Conservation (phyloP, 2,888 invertebrate species). For the Ptychoptera albimana region DNA sequence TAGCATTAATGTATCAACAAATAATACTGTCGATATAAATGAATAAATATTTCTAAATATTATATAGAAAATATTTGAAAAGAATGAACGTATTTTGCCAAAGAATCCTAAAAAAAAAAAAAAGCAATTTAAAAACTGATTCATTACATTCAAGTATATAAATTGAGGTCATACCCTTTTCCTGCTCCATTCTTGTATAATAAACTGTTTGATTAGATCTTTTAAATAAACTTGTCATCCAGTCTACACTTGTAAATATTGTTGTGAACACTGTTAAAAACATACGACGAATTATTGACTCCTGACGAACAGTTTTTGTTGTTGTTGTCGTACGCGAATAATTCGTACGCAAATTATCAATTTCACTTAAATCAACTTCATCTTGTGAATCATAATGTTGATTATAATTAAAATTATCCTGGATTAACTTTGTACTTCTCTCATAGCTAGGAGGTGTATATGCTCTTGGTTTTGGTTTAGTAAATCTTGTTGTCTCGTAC, state of each 20-base stretch:
- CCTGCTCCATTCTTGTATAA: slow-evolving; percentile 1
- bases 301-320: neutral
- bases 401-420: slow-evolving; percentile 4
- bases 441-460: neutral
- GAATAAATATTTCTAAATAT: slow-evolving; percentile 20
- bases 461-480: neutral
- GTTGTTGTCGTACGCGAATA: neutral
- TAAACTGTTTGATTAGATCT: neutral
- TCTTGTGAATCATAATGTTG: slow-evolving; percentile 27
- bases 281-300: slow-evolving; percentile 6
- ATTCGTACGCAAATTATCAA: slow-evolving; percentile 10
- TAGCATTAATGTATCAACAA: slow-evolving; percentile 20
- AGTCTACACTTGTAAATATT: neutral
- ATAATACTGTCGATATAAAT: slow-evolving; percentile 24
- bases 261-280: slow-evolving; percentile 6
- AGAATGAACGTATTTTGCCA: slow-evolving; percentile 13
- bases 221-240: slow-evolving; percentile 2
- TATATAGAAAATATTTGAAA: slow-evolving; percentile 15
- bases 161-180: neutral
- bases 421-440: neutral
- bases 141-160: no score
- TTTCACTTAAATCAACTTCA: slow-evolving; percentile 21
- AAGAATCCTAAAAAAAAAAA: slow-evolving; percentile 15
- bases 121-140: slow-evolving; percentile 1
- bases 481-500: slow-evolving; percentile 15